Conservation (phyloP, 2,113 vertebrate genomes). For the Myotis davidii region DNA sequence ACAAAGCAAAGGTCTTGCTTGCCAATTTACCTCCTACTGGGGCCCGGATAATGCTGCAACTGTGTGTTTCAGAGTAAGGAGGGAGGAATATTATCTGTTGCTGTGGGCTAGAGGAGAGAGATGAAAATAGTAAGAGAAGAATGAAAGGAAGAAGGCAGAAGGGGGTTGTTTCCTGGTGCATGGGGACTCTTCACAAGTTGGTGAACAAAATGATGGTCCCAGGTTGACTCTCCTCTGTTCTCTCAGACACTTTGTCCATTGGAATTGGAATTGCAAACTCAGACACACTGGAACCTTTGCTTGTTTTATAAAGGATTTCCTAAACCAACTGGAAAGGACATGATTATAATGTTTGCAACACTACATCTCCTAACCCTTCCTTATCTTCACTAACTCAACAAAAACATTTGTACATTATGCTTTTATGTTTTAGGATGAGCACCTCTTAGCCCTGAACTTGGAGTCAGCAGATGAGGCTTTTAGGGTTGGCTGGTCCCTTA, state of each 20-base stretch:
- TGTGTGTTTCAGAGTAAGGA: neutral
- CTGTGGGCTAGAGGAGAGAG: neutral
- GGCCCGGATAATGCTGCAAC: neutral
- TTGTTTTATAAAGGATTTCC: neutral
- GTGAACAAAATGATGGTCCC: neutral
- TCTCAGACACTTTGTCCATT: neutral
- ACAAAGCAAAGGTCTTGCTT: neutral
- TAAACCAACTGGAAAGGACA: neutral
- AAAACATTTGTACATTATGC: rapidly evolving
- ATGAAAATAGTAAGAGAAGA: neutral
- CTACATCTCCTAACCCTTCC: neutral
- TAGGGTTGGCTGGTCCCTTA: too few species aligned
- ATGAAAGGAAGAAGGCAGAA: neutral
- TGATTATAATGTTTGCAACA: neutral
- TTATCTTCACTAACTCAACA: neutral
- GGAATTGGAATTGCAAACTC: neutral
- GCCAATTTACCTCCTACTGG: neutral
- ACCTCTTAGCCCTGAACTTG: neutral
- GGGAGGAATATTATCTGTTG: neutral
- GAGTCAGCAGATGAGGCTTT: neutral
- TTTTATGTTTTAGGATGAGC: neutral
- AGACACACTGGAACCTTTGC: neutral
- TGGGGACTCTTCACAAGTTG: neutral
- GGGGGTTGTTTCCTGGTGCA: neutral
- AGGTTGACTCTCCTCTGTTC: neutral